A percentile compares a stretch with the other conserved stretches of the same genome.
These are phyloP conservation scores for Scartelaos histophorus DNA, from an alignment of 2,113 vertebrate genomes.

Conservation along the genomic window DNA sequence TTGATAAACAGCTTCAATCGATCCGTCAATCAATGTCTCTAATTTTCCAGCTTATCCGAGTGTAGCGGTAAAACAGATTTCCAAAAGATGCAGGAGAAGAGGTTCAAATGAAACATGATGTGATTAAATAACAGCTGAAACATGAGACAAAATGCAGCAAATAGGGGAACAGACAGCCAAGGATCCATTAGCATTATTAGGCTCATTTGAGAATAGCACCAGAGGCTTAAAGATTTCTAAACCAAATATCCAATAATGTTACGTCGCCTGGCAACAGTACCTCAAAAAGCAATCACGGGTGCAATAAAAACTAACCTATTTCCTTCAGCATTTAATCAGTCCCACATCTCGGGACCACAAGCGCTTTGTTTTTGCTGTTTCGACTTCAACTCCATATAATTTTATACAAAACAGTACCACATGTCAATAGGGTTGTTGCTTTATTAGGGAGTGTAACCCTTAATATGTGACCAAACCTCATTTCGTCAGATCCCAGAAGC, in stretches of 20 bases:
- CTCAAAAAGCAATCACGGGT: slow-evolving; percentile 55
- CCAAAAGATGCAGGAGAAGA: neutral
- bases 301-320: slow-evolving; percentile 54
- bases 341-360: slow-evolving; percentile 4
- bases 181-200: slow-evolving; percentile 47
- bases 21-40: too few relatives aligned
- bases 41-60: too few relatives aligned
- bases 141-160: neutral
- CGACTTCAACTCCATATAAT: neutral
- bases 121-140: neutral
- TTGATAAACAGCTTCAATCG: too few relatives aligned
- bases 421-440: neutral
- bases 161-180: neutral
- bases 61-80: neutral
- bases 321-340: slow-evolving; percentile 50
- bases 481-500: too few relatives aligned
- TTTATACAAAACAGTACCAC: neutral
- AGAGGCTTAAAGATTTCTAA: slow-evolving; percentile 47
- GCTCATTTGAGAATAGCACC: slow-evolving; percentile 42
- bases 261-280: slow-evolving; percentile 64
- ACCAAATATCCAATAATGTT: slow-evolving; percentile 50
- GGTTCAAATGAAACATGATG: neutral
- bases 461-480: too few relatives aligned
- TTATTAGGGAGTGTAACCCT: neutral
- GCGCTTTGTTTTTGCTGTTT: slow-evolving; percentile 18